Evolutionary conservation across 2,113 vertebrate species (phyloP).

Genomic region (human): GRCh38 chr3:128587501-128588000

Average conservation of each 20-base stretch:
- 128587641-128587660: neutral
- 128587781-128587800: neutral
- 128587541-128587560: no score
- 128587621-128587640: neutral
- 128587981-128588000: no score
- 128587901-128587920: no score
- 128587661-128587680: neutral
- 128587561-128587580: neutral
- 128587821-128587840: no score
- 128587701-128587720: neutral
- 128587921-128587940: no score
- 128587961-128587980: no score
- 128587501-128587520: no score
- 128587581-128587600: neutral
- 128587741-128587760: neutral
- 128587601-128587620: neutral
- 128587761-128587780: neutral
- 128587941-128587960: no score
- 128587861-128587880: no score
- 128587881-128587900: no score
- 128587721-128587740: neutral
- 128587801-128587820: neutral
- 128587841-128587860: no score
- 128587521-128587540: no score
- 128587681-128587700: neutral